Percentiles rank a stretch among this genome's conserved stretches.
Evolutionary conservation across 1,140 invertebrate genomes (phyloP).

Genomic region (Grapholita molesta): DNA sequence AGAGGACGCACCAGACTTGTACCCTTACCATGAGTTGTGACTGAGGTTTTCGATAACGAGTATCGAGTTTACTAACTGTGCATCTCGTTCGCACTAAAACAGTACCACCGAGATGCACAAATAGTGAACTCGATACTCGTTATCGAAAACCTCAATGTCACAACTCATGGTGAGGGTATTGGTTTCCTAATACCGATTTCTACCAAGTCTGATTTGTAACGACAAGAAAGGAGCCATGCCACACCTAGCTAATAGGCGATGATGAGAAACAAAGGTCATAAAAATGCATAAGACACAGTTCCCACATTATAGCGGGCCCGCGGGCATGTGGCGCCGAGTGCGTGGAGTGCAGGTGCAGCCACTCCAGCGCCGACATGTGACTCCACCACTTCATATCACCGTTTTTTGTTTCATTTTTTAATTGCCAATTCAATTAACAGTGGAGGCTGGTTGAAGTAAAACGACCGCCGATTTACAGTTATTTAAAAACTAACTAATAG

Average conservation of each 20-base stretch:
- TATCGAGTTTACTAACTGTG: too few species aligned
- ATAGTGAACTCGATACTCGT: too few species aligned
- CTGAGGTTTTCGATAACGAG: too few species aligned
- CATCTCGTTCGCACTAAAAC: too few species aligned
- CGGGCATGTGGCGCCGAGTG: conserved; percentile 8
- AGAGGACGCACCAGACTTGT: too few species aligned
- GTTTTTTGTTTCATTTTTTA: background rate
- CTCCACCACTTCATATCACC: conserved; percentile 3
- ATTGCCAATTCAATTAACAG: background rate
- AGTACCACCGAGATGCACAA: too few species aligned
- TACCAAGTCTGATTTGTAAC: too few species aligned
- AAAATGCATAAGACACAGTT: conserved; percentile 13
- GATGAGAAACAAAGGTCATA: conserved; percentile 13
- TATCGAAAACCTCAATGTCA: too few species aligned
- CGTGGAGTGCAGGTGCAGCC: background rate
- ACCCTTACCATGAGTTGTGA: too few species aligned
- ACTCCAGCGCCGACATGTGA: conserved; percentile 15
- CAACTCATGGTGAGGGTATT: too few species aligned
- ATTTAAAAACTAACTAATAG: background rate
- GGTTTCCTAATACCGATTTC: too few species aligned
- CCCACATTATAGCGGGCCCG: conserved; percentile 14
- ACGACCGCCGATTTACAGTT: background rate
- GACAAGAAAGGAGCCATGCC: background rate
- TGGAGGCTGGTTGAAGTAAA: background rate
- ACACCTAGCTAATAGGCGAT: conserved; percentile 1